These are phyloP conservation scores for Chaetops frenatus DNA, from an alignment of 2,113 vertebrate genomes.

Conservation along the genomic window DNA sequence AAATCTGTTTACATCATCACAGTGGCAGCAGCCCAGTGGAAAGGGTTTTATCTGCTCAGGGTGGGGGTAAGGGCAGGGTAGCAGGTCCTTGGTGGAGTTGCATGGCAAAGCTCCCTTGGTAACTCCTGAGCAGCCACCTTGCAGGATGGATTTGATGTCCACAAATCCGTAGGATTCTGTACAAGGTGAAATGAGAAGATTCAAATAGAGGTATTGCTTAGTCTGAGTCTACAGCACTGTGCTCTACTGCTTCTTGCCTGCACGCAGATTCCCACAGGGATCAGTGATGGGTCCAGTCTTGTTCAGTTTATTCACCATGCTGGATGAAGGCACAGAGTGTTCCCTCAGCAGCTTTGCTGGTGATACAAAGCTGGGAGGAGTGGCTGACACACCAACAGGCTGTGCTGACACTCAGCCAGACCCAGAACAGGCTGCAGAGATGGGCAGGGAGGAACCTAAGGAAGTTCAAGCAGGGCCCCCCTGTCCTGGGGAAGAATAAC, in stretches of 20 bases:
- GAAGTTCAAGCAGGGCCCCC: neutral
- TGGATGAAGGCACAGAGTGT: neutral
- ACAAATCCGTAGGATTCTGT: neutral
- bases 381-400: neutral
- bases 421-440: neutral
- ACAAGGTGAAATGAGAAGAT: neutral
- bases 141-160: neutral
- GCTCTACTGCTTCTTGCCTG: neutral
- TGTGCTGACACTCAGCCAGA: neutral
- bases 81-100: neutral
- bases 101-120: neutral
- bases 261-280: neutral
- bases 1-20: neutral
- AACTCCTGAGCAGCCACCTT: neutral
- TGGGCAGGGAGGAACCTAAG: neutral
- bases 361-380: neutral
- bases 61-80: neutral
- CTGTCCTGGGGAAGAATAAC: neutral
- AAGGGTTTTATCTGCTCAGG: neutral
- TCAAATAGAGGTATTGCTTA: neutral
- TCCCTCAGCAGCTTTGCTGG: neutral
- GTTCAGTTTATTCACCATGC: neutral
- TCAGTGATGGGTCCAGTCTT: neutral
- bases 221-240: neutral
- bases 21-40: neutral